These are phyloP conservation scores for Sprattus sprattus DNA, from an alignment of 2,113 vertebrate genomes.

Conservation along the genomic window DNA sequence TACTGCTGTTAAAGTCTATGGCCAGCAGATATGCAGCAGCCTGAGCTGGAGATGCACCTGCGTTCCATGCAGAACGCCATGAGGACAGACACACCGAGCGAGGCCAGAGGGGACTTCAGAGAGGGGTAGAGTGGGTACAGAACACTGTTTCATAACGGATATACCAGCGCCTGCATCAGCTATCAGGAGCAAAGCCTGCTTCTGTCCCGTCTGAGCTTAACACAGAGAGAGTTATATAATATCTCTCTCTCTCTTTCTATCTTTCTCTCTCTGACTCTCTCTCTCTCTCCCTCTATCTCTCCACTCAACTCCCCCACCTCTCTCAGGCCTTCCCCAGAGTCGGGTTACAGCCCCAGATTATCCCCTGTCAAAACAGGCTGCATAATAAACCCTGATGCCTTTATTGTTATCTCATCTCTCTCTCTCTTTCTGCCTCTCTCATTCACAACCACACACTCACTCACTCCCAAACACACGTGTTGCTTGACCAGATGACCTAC, in stretches of 20 bases:
- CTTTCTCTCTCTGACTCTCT: not conserved
- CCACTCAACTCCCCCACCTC: constrained; percentile 9
- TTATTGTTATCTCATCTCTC: constrained; percentile 54
- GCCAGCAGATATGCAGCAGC: not conserved
- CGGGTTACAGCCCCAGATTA: constrained; percentile 20
- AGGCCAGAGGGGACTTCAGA: not conserved
- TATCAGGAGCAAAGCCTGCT: constrained; percentile 16
- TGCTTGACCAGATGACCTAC: constrained; percentile 1
- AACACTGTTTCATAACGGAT: not conserved
- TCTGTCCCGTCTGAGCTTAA: constrained; percentile 8
- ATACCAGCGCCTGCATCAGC: not conserved
- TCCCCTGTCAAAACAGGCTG: constrained; percentile 28
- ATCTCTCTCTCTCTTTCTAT: not conserved
- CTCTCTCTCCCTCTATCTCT: constrained; percentile 20
- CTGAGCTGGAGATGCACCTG: not conserved
- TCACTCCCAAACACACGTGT: constrained; percentile 14
- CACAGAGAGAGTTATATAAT: constrained; percentile 33
- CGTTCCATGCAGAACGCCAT: not conserved
- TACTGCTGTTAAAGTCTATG: not conserved
- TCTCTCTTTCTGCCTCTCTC: constrained; percentile 33
- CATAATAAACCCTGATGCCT: constrained; percentile 32
- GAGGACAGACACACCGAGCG: not conserved
- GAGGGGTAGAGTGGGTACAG: not conserved
- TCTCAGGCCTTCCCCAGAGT: constrained; percentile 31
- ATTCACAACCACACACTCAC: not conserved